phyloP scores from a whole-genome alignment of 1,140 invertebrate species.

The Drosophila auraria region DNA sequence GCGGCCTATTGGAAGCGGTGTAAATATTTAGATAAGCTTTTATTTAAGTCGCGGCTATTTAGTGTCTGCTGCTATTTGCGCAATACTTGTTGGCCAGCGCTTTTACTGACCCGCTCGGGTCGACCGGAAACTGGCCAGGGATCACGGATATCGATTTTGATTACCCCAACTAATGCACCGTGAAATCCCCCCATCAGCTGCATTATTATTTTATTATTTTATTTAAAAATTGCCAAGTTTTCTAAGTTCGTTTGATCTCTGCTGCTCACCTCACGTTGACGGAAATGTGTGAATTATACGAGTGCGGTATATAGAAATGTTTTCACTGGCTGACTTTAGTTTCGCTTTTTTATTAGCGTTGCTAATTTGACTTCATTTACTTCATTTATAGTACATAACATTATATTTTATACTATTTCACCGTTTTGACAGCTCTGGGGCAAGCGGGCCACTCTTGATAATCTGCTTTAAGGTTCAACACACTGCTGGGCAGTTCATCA shows the following conservation, averaged over 20 bases:
- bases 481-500: slow-evolving; percentile 43
- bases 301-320: slow-evolving; percentile 37
- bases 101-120: slow-evolving; percentile 53
- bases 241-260: slow-evolving; percentile 48
- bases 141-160: slow-evolving; percentile 24
- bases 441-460: slow-evolving; percentile 46
- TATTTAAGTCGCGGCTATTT: slow-evolving; percentile 21
- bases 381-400: slow-evolving; percentile 7
- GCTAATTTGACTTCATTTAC: slow-evolving; percentile 21
- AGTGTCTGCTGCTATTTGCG: slow-evolving; percentile 60
- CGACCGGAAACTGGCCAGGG: slow-evolving; percentile 18
- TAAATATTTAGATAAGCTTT: slow-evolving; percentile 61
- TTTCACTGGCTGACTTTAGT: slow-evolving; percentile 57
- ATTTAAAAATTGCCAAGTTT: slow-evolving; percentile 30
- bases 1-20: slow-evolving; percentile 35
- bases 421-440: slow-evolving; percentile 1
- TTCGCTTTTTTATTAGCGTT: slow-evolving; percentile 54
- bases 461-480: slow-evolving; percentile 64
- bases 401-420: background rate
- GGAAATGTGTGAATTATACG: slow-evolving; percentile 75
- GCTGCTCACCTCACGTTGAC: slow-evolving; percentile 58
- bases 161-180: slow-evolving; percentile 43
- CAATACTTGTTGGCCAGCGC: slow-evolving; percentile 50
- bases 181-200: background rate
- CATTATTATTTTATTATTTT: slow-evolving; percentile 15